phyloP scores from a whole-genome alignment of 2,113 vertebrate genomes.

The Pitta sordida region DNA sequence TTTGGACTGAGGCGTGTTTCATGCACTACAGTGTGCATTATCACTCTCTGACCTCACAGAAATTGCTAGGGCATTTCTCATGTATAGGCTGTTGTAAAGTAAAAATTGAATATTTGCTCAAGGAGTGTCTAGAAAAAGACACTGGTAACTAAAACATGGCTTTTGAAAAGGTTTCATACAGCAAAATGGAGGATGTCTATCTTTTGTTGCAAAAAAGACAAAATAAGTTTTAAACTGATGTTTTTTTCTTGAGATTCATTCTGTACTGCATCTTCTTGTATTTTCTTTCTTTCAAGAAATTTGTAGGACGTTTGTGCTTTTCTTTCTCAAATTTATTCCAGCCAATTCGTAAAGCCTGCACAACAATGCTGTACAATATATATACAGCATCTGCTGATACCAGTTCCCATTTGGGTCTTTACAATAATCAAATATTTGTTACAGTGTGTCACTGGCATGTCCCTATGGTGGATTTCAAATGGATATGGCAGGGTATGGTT shows the following conservation, averaged over 20 bases:
- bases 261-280: background rate
- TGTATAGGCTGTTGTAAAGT: background rate
- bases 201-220: background rate
- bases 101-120: background rate
- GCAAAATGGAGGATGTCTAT: background rate
- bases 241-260: background rate
- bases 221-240: background rate
- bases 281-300: background rate
- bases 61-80: background rate
- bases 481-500: background rate
- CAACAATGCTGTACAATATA: background rate
- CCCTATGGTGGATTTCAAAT: background rate
- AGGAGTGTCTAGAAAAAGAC: background rate
- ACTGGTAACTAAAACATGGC: background rate
- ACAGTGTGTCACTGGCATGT: background rate
- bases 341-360: background rate
- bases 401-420: background rate
- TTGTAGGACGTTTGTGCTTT: background rate
- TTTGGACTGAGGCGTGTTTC: background rate
- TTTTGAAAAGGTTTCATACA: background rate
- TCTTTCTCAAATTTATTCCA: background rate
- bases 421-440: background rate
- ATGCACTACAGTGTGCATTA: background rate
- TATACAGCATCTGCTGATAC: background rate
- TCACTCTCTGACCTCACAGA: background rate